Conservation (phyloP, 2,797 vertebrate species). For the Cyclura pinguis region DNA sequence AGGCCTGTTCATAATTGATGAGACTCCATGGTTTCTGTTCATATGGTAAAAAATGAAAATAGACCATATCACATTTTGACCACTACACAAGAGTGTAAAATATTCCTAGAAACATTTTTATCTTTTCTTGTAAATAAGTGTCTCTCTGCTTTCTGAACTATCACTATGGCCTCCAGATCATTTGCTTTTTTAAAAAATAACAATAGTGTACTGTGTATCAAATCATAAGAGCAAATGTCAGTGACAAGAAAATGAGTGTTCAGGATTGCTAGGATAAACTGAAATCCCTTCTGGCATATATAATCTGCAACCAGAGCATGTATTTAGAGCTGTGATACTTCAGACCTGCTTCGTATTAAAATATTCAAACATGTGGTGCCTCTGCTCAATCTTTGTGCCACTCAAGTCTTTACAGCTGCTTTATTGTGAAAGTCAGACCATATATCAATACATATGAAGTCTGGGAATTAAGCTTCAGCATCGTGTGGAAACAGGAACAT, state of each 20-base stretch:
- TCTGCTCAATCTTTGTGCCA: constrained; percentile 17
- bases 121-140: background rate
- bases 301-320: background rate
- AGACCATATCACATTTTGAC: constrained; percentile 9
- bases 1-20: background rate
- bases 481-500: constrained; percentile 45
- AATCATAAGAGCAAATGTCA: constrained; percentile 34
- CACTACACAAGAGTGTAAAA: constrained; percentile 17
- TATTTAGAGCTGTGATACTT: constrained; percentile 22
- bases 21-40: background rate
- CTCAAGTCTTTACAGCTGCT: constrained; percentile 19
- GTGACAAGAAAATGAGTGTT: constrained; percentile 23
- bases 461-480: background rate
- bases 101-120: background rate
- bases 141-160: constrained; percentile 18
- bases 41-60: background rate
- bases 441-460: constrained; percentile 27
- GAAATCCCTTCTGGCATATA: constrained; percentile 13
- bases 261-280: constrained; percentile 26
- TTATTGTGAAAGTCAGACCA: constrained; percentile 31
- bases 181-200: background rate
- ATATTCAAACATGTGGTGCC: constrained; percentile 31
- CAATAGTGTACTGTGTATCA: background rate
- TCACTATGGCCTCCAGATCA: background rate
- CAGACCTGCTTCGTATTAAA: constrained; percentile 2